Evolutionary conservation across 2,888 invertebrate species (phyloP).

Genomic region (Mesodorylaimus sp.): DNA sequence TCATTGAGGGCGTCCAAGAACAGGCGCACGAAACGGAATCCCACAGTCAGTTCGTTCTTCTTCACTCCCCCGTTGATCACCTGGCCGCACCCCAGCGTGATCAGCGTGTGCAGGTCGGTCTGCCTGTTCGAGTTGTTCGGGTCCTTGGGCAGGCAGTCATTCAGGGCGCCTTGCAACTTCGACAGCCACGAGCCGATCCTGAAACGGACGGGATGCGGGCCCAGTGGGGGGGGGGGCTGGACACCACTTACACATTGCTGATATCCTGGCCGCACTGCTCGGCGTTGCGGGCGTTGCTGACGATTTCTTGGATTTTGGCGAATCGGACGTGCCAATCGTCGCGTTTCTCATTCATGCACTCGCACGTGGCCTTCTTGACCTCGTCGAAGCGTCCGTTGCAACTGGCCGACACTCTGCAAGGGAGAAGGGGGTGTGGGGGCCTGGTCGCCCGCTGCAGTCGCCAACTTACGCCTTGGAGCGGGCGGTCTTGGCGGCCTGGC

Average conservation of each 20-base stretch:
- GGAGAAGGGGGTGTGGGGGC: no score
- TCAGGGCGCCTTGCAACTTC: neutral
- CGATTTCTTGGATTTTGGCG: no score
- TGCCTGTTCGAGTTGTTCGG: no score
- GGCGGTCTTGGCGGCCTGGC: no score
- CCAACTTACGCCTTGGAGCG: no score
- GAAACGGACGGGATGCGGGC: no score
- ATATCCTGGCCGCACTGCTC: no score
- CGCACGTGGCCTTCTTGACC: constrained; percentile 21
- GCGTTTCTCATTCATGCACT: constrained; percentile 26
- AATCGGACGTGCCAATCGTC: constrained; percentile 14
- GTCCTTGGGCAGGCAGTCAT: neutral
- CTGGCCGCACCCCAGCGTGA: neutral
- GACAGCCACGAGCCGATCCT: neutral
- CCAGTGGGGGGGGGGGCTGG: no score
- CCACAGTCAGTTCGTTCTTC: neutral
- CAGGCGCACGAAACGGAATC: neutral
- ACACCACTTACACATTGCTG: no score
- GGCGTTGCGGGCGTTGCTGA: no score
- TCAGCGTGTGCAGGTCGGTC: no score
- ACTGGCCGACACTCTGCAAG: constrained; percentile 1
- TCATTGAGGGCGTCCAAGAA: neutral
- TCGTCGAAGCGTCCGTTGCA: constrained; percentile 18
- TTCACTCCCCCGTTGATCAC: neutral
- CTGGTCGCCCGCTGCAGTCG: no score